Evolutionary conservation across 2,113 vertebrate species (phyloP), one percentile per base, ranked within the genome.

Genomic region (Takifugu flavidus): DNA sequence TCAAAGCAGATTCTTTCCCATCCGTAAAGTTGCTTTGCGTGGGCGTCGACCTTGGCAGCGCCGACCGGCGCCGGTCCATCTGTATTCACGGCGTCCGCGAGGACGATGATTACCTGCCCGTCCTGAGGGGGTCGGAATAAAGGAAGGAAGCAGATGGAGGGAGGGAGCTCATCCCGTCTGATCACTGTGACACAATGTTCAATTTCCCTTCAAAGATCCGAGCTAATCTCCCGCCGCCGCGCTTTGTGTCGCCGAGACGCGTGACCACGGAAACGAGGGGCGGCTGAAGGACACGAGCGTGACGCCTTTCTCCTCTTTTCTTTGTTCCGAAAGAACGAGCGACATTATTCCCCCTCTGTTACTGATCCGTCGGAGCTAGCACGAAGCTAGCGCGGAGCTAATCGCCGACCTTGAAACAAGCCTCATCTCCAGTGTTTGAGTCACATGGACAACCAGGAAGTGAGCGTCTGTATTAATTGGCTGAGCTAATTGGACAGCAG

Each of bases 131-230:
- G 27, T 28, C 49, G 56, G 67, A 28, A 13, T 10, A 67, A 58
- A 31, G 55, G 60, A 69, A 70, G 49, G 46, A 62, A 25, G 56
- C 55, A 54, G 31, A 63, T 64, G 64, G 60, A 77, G 5, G 11
- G 44, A n/a, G 20, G 20, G 14, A n/a, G 65, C 47, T 44, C 50
- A 13, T 63, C 58, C 66, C 7, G 49, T 79, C 63, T 77, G 57
- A 77, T 61, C 27, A 12, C 60, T 27, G 44, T 66, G 64, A 78
- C 70, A 81, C 72, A 75, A 62, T 72, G 78, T 86, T 85, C 78
- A 67, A 79, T 87, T 83, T 83, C 73, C 59, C 74, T 68, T 68
- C 65, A 70, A 80, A 82, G 52, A 70, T 68, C 65, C 69, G 50
- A 51, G 63, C 72, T 84, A 82, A 87, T 86, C 73, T 82, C 13